phyloP scores from a whole-genome alignment of 2,797 vertebrate species.

The Pseudomugil gertrudae region DNA sequence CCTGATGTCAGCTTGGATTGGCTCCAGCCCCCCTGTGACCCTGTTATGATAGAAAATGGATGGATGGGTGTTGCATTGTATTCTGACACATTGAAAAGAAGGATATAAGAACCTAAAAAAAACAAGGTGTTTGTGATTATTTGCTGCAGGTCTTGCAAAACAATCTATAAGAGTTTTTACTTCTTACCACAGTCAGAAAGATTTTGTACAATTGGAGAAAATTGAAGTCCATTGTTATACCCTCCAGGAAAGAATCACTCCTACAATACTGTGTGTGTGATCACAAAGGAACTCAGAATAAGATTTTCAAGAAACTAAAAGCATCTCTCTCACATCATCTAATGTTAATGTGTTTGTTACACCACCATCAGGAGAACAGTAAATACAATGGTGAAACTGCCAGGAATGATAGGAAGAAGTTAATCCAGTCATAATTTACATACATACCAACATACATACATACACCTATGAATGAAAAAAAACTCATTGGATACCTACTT shows the following conservation, averaged over 20 bases:
- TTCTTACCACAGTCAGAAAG: background rate
- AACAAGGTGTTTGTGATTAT: background rate
- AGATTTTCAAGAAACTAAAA: background rate
- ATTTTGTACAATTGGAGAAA: background rate
- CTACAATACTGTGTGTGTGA: background rate
- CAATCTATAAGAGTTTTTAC: background rate
- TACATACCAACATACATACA: too few species aligned
- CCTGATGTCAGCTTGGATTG: too few species aligned
- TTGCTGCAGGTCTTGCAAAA: background rate
- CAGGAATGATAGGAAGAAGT: background rate
- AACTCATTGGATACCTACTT: too few species aligned
- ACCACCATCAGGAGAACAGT: background rate
- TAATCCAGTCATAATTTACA: background rate
- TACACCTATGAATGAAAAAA: too few species aligned
- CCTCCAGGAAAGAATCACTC: background rate
- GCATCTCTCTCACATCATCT: slow-evolving; percentile 1
- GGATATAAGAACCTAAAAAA: too few species aligned
- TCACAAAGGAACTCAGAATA: background rate
- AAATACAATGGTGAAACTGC: background rate
- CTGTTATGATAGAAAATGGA: too few species aligned
- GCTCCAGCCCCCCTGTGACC: too few species aligned
- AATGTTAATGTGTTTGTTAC: background rate
- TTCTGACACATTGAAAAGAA: too few species aligned
- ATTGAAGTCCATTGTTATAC: background rate
- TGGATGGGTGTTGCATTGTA: too few species aligned